Conservation (phyloP, 2,797 vertebrate species). For the Microctenopoma lineatum region DNA sequence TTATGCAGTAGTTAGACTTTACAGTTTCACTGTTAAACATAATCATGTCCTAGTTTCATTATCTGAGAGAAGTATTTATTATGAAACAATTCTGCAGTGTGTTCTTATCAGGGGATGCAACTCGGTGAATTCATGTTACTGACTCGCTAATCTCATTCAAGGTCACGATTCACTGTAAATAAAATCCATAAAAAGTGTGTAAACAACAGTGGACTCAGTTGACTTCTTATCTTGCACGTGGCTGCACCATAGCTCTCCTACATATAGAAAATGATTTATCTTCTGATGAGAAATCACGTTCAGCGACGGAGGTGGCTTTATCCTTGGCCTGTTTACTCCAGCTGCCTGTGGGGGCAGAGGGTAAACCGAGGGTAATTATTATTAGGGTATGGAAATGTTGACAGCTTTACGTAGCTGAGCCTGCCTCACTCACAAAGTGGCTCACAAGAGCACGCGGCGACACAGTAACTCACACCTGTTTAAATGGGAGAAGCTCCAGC, state of each 20-base stretch:
- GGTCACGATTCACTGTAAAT: conserved; percentile 68
- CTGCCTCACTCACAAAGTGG: conserved; percentile 21
- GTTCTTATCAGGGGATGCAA: conserved; percentile 66
- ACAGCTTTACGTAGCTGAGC: conserved; percentile 61
- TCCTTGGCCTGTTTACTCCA: conserved; percentile 69
- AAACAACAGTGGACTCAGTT: conserved; percentile 66
- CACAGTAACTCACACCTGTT: conserved; percentile 57
- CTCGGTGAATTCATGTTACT: conserved; percentile 64
- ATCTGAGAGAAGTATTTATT: conserved; percentile 64
- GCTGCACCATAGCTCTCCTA: conserved; percentile 44
- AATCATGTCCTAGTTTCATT: conserved; percentile 65
- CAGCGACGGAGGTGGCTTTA: conserved; percentile 57
- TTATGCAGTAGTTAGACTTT: conserved; percentile 64
- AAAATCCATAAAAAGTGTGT: conserved; percentile 69
- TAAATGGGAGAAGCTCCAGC: conserved; percentile 36
- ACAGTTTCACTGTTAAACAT: conserved; percentile 66
- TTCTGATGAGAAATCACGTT: conserved; percentile 71
- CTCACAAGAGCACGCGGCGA: conserved; percentile 35
- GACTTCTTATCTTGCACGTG: conserved; percentile 63
- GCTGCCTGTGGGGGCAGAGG: conserved; percentile 66
- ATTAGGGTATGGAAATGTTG: conserved; percentile 73
- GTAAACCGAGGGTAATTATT: conserved; percentile 77
- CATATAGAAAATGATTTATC: conserved; percentile 76
- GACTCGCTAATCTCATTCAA: conserved; percentile 71
- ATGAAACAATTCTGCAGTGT: conserved; percentile 54